Base-by-base conservation (phyloP, 1,140 invertebrate genomes). In the Goniozus legneri region DNA sequence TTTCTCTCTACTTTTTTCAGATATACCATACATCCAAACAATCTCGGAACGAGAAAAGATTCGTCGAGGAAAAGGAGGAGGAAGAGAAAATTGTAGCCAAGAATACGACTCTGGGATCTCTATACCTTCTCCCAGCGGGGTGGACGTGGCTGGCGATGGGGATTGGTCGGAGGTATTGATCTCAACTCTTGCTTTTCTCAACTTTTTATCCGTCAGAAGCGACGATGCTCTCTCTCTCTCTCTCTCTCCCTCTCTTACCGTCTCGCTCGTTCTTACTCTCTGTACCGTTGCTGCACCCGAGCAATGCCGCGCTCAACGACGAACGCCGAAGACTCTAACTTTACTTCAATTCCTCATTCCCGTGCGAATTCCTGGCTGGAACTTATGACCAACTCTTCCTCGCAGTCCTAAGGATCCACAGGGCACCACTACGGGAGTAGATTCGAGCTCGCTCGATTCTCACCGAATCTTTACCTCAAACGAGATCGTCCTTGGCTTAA, bases 301-400 rank as follows among this genome's bases (percentile, higher is more conserved):
- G 15, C 52, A 37, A 19, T 46, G 46, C 50, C 44, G 54, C 47
- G 47, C 49, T 44, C 41, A 49, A 50, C 42, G 39, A 45, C 50
- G 44, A 55, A 47, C 61, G 55, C 52, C 61, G 54, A 57, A 68
- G 57, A n/a, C 62, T 64, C 60, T 65, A 66, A 65, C 67, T 65
- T n/a, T 62, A 69, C 67, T 72, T 69, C 65, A 68, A 71, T 72
- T 69, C 55, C 64, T 72, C 67, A 67, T 69, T 71, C 71, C 69
- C 65, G 56, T 58, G 64, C 60, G 65, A 72, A 72, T 73, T 70
- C 65, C 71, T 67, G 57, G 57, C 64, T 65, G 57, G 60, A 69
- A 72, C 67, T 72, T 69, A 69, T 64, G 67, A 67, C 64, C 64
- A 58, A 60, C 63, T 63, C 32, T 27, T n/a, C n/a, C n/a, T n/a